phyloP scores from a whole-genome alignment of 2,888 invertebrate species.

The Dolichopus griseipennis region DNA sequence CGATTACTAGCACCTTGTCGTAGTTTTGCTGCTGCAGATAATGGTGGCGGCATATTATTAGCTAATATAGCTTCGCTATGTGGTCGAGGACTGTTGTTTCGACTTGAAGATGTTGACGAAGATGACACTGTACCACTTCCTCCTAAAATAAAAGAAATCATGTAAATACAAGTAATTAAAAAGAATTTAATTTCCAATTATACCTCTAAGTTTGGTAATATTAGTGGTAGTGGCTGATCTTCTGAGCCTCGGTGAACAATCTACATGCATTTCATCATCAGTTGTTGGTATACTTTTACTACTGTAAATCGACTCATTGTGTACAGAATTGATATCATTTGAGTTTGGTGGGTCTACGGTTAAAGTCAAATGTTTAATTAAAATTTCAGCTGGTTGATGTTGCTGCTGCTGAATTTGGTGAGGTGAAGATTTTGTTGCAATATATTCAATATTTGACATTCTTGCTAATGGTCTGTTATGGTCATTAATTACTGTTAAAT shows the following conservation, averaged over 20 bases:
- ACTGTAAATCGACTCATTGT: constrained; percentile 38
- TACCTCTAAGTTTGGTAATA: constrained; percentile 12
- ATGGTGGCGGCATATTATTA: constrained; percentile 5
- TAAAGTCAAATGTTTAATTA: constrained; percentile 21
- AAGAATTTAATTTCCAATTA: background rate
- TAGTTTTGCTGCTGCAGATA: constrained; percentile 36
- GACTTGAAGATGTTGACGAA: constrained; percentile 45
- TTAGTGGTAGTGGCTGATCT: constrained; percentile 25
- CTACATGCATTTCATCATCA: constrained; percentile 18
- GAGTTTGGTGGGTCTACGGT: constrained; percentile 16
- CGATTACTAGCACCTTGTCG: constrained; percentile 44
- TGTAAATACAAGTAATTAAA: background rate
- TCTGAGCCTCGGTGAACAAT: constrained; percentile 21
- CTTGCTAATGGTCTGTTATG: constrained; percentile 39
- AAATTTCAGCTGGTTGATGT: constrained; percentile 19
- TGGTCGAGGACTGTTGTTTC: constrained; percentile 55
- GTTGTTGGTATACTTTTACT: constrained; percentile 21
- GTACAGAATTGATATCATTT: constrained; percentile 46
- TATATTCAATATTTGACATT: constrained; percentile 46
- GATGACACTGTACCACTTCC: constrained; percentile 40
- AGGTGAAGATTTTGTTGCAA: constrained; percentile 36
- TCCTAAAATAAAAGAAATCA: background rate
- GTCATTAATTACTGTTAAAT: constrained; percentile 30
- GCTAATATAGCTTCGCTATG: constrained; percentile 45
- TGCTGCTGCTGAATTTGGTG: constrained; percentile 28